Evolutionary conservation across 2,113 vertebrate genomes (phyloP), one percentile per base, ranked within the genome.

Genomic region (Micromys minutus): DNA sequence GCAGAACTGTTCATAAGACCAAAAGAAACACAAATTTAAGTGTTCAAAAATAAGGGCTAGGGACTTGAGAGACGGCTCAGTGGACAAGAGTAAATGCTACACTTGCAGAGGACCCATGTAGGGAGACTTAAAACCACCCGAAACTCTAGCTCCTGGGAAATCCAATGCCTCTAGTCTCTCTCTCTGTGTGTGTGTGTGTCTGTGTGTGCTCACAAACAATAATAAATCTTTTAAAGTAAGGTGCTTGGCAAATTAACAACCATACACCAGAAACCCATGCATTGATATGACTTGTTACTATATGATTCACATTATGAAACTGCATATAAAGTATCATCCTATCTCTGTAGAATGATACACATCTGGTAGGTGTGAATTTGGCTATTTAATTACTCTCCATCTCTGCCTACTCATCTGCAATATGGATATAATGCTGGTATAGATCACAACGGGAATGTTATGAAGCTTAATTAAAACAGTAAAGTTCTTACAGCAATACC

Each of bases 291-390:
- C 47, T 52, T 83, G 55, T 92, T 0, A 67, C 15, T 89, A 71
- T 89, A 88, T 74, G 94, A 81, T 61, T 69, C 57, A 91, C 3
- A 9, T 39, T 89, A 47, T 86, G 16, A 88, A 94, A 88, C 16
- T 80, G 36, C 71, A 90, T 95, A 61, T 8, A 57, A 96, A 81
- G 13, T 85, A 59, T 63, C 19, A 71, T 87, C 2, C 3, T 83
- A 42, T 84, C 90, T 94, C 92, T 61, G 0, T 61, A 26, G 81
- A 95, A 59, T 85, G 85, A 87, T 61, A 8, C 39, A 19, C 63
- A 45, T 85, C 57, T 39, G 22, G 71, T 92, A n/a, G 67, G 75
- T 87, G 45, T 95, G 76, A 84, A 71, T 88, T 90, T 90, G 87
- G 34, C 91, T 75, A 79, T 45, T 50, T 80, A 74, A 83, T 69